A percentile compares a stretch with the other conserved stretches of the same genome.
These are phyloP conservation scores for Melierax canorus DNA, from an alignment of 2,113 vertebrate genomes.

Conservation along the genomic window DNA sequence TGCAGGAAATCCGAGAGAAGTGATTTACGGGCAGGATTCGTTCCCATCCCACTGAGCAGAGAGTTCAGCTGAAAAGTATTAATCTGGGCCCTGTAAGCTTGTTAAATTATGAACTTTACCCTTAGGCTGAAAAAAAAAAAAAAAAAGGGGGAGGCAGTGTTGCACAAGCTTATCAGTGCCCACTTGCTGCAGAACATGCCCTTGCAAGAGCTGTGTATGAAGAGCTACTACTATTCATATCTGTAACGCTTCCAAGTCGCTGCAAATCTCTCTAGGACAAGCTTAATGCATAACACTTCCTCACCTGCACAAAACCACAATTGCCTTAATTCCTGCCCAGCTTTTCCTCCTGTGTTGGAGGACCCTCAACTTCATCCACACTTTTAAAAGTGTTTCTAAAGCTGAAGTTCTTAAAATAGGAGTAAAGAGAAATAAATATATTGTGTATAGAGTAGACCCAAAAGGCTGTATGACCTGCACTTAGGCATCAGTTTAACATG, in stretches of 20 bases:
- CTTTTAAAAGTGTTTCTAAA: not conserved
- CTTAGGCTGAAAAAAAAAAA: not conserved
- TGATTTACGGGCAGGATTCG: not conserved
- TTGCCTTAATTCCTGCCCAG: not conserved
- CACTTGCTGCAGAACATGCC: slow-evolving; percentile 5
- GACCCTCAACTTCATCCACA: not conserved
- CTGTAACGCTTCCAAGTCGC: not conserved
- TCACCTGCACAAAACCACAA: not conserved
- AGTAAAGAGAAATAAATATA: not conserved
- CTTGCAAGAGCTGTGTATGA: not conserved
- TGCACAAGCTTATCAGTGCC: slow-evolving; percentile 18
- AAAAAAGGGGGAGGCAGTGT: not conserved
- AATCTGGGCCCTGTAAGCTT: not conserved
- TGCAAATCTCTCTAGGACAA: not conserved
- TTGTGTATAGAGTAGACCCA: not conserved
- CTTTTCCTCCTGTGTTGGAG: not conserved
- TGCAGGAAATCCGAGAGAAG: not conserved
- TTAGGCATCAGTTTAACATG: not conserved
- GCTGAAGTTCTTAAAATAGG: not conserved
- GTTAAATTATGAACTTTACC: slow-evolving; percentile 9
- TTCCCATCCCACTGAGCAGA: not conserved
- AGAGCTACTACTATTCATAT: not conserved
- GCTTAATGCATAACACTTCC: not conserved
- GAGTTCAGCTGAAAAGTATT: not conserved
- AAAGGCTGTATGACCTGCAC: not conserved